Evolutionary conservation across 2,113 vertebrate species (phyloP).

Genomic region (Suncus etruscus): DNA sequence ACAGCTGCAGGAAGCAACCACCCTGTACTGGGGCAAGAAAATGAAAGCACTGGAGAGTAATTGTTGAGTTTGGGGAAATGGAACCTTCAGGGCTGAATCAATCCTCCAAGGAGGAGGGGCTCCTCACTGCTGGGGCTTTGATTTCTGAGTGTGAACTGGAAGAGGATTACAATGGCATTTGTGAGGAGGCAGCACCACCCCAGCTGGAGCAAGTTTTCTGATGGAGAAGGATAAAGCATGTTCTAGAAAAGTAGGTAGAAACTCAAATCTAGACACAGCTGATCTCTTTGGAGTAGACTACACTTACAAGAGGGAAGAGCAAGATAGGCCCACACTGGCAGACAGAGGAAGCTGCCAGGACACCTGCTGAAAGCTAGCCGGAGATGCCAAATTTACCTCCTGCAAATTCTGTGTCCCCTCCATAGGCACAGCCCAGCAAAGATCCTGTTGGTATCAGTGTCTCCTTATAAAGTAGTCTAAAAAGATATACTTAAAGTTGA

Average conservation of each 20-base stretch:
- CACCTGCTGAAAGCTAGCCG: not conserved
- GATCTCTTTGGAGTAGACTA: not conserved
- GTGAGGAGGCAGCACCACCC: not conserved
- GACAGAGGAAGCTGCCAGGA: not conserved
- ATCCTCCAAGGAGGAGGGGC: not conserved
- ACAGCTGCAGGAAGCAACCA: not conserved
- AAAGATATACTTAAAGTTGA: not conserved
- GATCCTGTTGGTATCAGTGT: not conserved
- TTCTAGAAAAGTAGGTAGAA: not conserved
- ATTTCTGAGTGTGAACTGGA: not conserved
- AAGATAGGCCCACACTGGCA: not conserved
- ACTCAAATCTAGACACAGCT: not conserved
- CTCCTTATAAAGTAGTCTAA: not conserved
- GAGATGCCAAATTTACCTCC: not conserved
- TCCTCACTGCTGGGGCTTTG: not conserved
- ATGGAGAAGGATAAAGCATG: not conserved
- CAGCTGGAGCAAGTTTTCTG: not conserved
- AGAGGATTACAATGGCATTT: not conserved
- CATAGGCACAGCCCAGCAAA: not conserved
- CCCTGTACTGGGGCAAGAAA: not conserved
- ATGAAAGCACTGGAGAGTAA: constrained; percentile 18
- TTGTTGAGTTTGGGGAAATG: not conserved
- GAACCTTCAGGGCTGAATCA: no score
- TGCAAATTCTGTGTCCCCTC: not conserved
- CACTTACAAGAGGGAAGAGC: not conserved